phyloP scores from a whole-genome alignment of 2,888 invertebrate genomes.

The Adineta ricciae region DNA sequence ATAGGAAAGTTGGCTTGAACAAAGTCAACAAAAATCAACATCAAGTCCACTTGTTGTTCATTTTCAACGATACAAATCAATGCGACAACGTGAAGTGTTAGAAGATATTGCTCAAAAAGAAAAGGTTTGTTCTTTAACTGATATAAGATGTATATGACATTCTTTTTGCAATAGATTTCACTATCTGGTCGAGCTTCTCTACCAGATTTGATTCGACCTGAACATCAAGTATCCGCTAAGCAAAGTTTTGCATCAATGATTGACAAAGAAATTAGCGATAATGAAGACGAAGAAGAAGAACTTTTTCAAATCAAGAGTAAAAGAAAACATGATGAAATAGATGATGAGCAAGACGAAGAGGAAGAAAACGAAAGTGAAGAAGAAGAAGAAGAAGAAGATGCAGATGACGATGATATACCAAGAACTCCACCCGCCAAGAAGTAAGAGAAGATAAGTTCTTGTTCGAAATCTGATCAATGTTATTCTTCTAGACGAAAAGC shows the following conservation, averaged over 20 bases:
- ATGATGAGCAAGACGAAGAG: conserved; percentile 41
- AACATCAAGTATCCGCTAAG: not conserved
- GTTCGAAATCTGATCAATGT: not conserved
- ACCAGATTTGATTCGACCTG: not conserved
- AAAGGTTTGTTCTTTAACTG: conserved; percentile 58
- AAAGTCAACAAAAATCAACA: conserved; percentile 55
- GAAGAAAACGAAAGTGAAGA: conserved; percentile 34
- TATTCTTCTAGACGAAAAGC: not conserved
- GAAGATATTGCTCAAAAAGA: conserved; percentile 46
- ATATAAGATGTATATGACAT: conserved; percentile 64
- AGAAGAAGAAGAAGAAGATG: conserved; percentile 30
- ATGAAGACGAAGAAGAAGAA: not conserved
- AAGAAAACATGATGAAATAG: conserved; percentile 54
- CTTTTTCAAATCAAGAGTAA: conserved; percentile 24
- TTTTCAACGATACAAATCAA: conserved; percentile 44
- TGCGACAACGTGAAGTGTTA: conserved; percentile 43
- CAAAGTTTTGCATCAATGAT: not conserved
- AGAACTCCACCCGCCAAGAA: conserved; percentile 31
- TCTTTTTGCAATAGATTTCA: not conserved
- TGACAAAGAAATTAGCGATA: not conserved
- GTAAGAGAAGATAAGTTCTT: not conserved
- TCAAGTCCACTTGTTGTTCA: conserved; percentile 61
- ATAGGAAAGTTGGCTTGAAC: conserved; percentile 64
- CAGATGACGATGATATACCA: conserved; percentile 21
- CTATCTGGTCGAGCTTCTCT: not conserved